These are phyloP conservation scores for Picathartes gymnocephalus DNA, from an alignment of 2,113 vertebrate genomes.

Conservation along the genomic window DNA sequence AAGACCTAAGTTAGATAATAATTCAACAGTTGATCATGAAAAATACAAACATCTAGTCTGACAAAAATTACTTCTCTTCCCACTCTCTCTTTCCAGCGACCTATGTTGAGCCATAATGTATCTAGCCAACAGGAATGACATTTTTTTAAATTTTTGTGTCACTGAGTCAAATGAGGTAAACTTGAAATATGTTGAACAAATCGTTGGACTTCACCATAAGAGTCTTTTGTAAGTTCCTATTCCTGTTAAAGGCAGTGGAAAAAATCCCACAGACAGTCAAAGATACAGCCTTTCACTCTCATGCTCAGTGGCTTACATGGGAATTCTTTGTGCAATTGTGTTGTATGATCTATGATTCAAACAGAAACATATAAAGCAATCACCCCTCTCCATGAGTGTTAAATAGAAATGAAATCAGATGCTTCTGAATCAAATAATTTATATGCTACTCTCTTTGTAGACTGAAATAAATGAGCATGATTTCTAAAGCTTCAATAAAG, in stretches of 20 bases:
- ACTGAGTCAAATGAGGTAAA: not conserved
- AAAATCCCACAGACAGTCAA: not conserved
- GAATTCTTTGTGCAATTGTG: not conserved
- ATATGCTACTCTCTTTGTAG: not conserved
- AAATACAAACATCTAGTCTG: not conserved
- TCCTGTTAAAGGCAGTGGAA: not conserved
- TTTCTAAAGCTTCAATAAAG: not conserved
- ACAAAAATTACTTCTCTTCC: not conserved
- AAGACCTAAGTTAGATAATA: not conserved
- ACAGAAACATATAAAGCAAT: not conserved
- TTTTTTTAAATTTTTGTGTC: not conserved
- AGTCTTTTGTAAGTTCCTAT: not conserved
- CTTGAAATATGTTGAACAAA: not conserved
- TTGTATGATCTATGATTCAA: not conserved
- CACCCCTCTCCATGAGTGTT: not conserved
- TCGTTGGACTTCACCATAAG: not conserved
- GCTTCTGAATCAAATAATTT: not conserved
- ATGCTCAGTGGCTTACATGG: not conserved
- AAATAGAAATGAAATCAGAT: not conserved
- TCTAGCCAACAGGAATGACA: not conserved
- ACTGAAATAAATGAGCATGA: not conserved
- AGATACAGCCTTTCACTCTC: not conserved
- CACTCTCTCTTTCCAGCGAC: not conserved
- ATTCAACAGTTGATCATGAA: not conserved
- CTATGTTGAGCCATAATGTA: not conserved